Evolutionary conservation across 37 sponge, comb jelly and placozoan genomes (phyloP), one percentile per base, ranked within the genome.

Genomic region (Petrosia ficiformis): DNA sequence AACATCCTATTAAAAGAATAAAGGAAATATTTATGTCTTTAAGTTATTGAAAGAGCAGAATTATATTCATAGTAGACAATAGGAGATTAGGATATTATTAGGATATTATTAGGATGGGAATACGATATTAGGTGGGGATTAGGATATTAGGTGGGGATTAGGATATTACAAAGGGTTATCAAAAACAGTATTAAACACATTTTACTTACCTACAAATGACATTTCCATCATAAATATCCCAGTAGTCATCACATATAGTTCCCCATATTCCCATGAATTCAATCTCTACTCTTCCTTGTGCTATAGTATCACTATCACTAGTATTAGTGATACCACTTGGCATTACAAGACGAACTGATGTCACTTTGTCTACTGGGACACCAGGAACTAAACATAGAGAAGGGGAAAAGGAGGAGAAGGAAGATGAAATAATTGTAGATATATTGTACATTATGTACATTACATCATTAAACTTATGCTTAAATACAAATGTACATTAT

Each of bases 1-100:
- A 76, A 59, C 82, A 82, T 81, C 54, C 78, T 87, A 66, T 4
- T 33, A 36, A 4, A 24, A 33, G 59, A 43, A 42, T 28, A 43
- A 35, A 42, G 2, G 32, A 16, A 75, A n/a, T n/a, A n/a, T n/a
- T 8, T 61, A 8, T 16, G 29, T 8, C 36, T 34, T 54, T n/a
- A n/a, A n/a, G n/a, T n/a, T n/a, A n/a, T n/a, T 24, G 21, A 54
- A 54, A 54, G 22, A 22, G 57, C 57, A 54, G 57, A 54, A 19
- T 54, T 22, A 54, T 19, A 19, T 54, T 22, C 57, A 19, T n/a
- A n/a, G n/a, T n/a, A n/a, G n/a, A n/a, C n/a, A n/a, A n/a, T n/a
- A n/a, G n/a, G n/a, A n/a, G n/a, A n/a, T n/a, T n/a, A n/a, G n/a
- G n/a, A n/a, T n/a, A n/a, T n/a, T 59, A 30, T 4, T 3, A 5